Percentiles rank a stretch among this genome's conserved stretches.
These are phyloP conservation scores for Stenichneumon culpator DNA, from an alignment of 2,888 invertebrate genomes.

Conservation along the genomic window DNA sequence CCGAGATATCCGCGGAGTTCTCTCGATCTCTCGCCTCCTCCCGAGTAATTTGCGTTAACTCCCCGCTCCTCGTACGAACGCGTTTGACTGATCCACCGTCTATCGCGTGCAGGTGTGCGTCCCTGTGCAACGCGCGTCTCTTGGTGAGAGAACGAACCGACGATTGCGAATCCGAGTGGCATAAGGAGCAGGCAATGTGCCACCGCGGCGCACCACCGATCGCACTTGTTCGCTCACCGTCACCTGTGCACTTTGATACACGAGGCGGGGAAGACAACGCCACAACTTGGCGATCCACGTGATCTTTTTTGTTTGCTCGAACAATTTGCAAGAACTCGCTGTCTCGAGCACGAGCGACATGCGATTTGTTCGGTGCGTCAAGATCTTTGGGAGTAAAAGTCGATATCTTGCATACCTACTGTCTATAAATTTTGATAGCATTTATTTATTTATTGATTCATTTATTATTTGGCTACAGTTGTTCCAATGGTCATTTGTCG, in stretches of 20 bases:
- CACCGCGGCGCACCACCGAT: not conserved
- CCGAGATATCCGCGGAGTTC: constrained; percentile 13
- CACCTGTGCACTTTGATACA: constrained; percentile 12
- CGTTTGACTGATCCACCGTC: not conserved
- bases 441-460: no score
- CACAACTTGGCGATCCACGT: constrained; percentile 20
- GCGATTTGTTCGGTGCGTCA: not conserved
- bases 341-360: not conserved
- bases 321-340: not conserved
- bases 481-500: no score
- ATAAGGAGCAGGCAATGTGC: not conserved
- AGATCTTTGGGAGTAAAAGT: not conserved
- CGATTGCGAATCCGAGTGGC: not conserved
- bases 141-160: not conserved
- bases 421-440: no score
- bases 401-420: no score
- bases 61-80: not conserved
- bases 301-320: not conserved
- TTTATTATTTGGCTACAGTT: no score
- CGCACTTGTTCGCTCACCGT: not conserved
- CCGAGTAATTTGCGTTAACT: constrained; percentile 23
- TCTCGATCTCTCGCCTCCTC: constrained; percentile 29
- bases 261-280: constrained; percentile 25
- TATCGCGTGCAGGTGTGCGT: not conserved
- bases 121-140: not conserved